Percentiles rank a stretch among this genome's conserved stretches.
Evolutionary conservation across 2,113 vertebrate genomes (phyloP).

Genomic region (Cavia aperea): DNA sequence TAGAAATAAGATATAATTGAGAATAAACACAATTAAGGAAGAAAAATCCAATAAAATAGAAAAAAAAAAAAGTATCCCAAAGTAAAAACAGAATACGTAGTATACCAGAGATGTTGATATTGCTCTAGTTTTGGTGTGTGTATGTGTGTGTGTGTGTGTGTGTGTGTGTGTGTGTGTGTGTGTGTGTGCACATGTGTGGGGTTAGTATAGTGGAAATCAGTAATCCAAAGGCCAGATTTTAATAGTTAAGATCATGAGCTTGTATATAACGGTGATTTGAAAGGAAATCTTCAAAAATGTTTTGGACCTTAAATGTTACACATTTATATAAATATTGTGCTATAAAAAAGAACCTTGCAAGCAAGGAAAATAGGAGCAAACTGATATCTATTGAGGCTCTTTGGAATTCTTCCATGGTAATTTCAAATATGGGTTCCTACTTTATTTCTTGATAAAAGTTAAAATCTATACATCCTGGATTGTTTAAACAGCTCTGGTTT

Average conservation of each 20-base stretch:
- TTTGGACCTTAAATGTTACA: background rate
- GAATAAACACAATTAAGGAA: background rate
- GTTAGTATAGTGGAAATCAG: background rate
- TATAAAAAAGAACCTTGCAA: background rate
- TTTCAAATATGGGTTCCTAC: background rate
- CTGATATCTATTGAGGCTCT: background rate
- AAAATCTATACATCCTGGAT: background rate
- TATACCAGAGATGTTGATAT: fast-evolving
- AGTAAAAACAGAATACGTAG: background rate
- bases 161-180: background rate
- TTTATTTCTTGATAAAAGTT: background rate
- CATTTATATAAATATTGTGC: background rate
- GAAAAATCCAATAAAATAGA: background rate
- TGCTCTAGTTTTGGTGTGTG: too few species aligned
- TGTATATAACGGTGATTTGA: background rate
- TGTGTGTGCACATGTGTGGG: background rate
- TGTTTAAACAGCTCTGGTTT: background rate
- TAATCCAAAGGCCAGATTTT: background rate
- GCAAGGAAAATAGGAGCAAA: background rate
- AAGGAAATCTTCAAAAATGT: background rate
- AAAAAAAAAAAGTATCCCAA: background rate
- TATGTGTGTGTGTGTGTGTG: background rate
- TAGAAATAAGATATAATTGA: background rate
- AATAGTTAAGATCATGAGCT: background rate
- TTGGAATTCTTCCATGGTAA: background rate